These are phyloP conservation scores for Acleris cristana DNA, from an alignment of 2,888 invertebrate species.

Conservation along the genomic window DNA sequence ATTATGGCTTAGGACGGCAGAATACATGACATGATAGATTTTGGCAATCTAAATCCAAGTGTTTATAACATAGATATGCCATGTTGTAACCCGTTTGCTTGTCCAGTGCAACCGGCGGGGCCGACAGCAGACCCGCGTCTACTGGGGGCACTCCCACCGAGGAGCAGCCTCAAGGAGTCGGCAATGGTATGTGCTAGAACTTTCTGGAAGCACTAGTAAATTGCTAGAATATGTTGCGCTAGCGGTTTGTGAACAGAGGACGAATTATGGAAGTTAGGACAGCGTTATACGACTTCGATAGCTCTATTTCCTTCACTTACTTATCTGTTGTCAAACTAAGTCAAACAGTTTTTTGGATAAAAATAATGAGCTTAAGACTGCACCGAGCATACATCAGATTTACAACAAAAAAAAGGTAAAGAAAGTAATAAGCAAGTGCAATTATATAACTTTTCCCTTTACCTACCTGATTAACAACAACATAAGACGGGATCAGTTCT, in stretches of 20 bases:
- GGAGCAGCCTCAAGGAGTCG: constrained; percentile 91
- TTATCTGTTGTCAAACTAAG: too few relatives aligned
- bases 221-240: neutral
- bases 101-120: constrained; percentile 94
- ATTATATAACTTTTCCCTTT: too few relatives aligned
- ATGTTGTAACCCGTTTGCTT: constrained; percentile 42
- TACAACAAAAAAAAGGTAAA: too few relatives aligned
- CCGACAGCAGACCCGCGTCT: constrained; percentile 93
- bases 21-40: neutral
- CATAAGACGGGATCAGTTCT: too few relatives aligned
- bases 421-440: too few relatives aligned
- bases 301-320: too few relatives aligned
- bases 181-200: constrained; percentile 70
- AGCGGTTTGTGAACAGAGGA: neutral
- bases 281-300: neutral
- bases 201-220: constrained; percentile 2
- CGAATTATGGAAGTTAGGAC: neutral
- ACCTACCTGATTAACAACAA: too few relatives aligned
- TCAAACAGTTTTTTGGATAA: too few relatives aligned
- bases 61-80: neutral
- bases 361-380: too few relatives aligned
- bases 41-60: neutral
- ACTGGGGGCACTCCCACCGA: constrained; percentile 91
- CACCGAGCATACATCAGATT: too few relatives aligned
- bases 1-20: too few relatives aligned